These are phyloP conservation scores for Caenorhabditis panamensis DNA, from an alignment of 2,888 invertebrate genomes.

Conservation along the genomic window DNA sequence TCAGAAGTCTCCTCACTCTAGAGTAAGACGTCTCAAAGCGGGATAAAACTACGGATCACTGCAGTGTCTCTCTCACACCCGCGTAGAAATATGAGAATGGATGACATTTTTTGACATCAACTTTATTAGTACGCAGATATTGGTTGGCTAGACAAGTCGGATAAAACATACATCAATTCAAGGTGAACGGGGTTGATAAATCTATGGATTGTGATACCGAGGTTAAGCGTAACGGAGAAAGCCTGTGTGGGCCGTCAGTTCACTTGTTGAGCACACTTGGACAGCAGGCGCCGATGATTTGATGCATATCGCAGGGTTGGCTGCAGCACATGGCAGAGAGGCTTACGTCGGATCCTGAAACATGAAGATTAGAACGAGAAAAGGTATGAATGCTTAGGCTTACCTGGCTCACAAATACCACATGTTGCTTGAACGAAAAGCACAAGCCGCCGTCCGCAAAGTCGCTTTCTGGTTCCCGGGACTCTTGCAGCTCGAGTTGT, in stretches of 20 bases:
- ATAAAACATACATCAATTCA: neutral
- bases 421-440: slow-evolving; percentile 39
- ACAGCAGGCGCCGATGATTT: slow-evolving; percentile 39
- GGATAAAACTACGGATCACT: neutral
- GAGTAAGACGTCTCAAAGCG: neutral
- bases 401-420: slow-evolving; percentile 46
- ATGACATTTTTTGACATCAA: too few species aligned
- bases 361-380: neutral
- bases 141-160: too few species aligned
- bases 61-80: neutral
- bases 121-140: too few species aligned
- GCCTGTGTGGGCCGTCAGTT: neutral
- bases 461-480: slow-evolving; percentile 21
- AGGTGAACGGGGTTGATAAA: slow-evolving; percentile 11
- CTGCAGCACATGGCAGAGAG: slow-evolving; percentile 29
- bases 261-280: slow-evolving; percentile 10
- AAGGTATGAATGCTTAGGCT: neutral
- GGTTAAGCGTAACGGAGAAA: neutral
- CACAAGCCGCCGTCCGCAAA: slow-evolving; percentile 37
- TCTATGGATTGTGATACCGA: slow-evolving; percentile 17
- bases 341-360: slow-evolving; percentile 25
- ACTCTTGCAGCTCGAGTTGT: slow-evolving; percentile 15
- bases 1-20: neutral
- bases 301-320: slow-evolving; percentile 21
- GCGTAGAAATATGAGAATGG: too few species aligned